phyloP scores from a whole-genome alignment of 1,140 invertebrate genomes.

The Lordiphosa collinella region DNA sequence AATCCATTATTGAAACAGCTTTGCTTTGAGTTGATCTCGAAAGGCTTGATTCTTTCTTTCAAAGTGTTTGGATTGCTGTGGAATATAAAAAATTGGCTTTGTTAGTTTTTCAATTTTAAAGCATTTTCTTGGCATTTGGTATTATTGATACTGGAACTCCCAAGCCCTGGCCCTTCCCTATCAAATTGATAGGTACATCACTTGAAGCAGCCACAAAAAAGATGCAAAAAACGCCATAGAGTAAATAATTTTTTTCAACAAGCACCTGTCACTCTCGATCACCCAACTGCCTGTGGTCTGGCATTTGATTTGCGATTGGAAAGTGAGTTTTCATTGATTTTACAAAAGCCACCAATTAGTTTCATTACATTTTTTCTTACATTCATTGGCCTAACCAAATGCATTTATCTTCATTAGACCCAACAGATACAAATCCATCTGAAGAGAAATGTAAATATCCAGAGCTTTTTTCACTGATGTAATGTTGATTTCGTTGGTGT shows the following conservation, averaged over 20 bases:
- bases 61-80: too few relatives aligned
- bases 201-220: too few relatives aligned
- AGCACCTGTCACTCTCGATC: too few relatives aligned
- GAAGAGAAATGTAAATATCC: constrained; percentile 3
- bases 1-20: too few relatives aligned
- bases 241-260: background rate
- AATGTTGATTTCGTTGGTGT: constrained; percentile 3
- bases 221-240: background rate
- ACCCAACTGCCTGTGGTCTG: too few relatives aligned
- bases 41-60: too few relatives aligned
- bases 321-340: constrained; percentile 12
- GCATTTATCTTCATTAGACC: constrained; percentile 13
- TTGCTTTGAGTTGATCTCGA: too few relatives aligned
- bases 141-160: too few relatives aligned
- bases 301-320: constrained; percentile 4
- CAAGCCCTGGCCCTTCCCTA: too few relatives aligned
- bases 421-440: constrained; percentile 7
- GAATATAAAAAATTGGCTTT: too few relatives aligned
- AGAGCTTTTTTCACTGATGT: constrained; percentile 4
- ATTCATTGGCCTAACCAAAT: constrained; percentile 5
- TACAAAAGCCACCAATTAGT: constrained; percentile 7
- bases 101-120: too few relatives aligned
- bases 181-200: too few relatives aligned
- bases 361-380: constrained; percentile 3
- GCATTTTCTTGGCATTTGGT: background rate